Percentiles rank a stretch among this genome's conserved stretches.
Evolutionary conservation across 1,140 invertebrate genomes (phyloP).

Genomic region (Lucilia sericata): DNA sequence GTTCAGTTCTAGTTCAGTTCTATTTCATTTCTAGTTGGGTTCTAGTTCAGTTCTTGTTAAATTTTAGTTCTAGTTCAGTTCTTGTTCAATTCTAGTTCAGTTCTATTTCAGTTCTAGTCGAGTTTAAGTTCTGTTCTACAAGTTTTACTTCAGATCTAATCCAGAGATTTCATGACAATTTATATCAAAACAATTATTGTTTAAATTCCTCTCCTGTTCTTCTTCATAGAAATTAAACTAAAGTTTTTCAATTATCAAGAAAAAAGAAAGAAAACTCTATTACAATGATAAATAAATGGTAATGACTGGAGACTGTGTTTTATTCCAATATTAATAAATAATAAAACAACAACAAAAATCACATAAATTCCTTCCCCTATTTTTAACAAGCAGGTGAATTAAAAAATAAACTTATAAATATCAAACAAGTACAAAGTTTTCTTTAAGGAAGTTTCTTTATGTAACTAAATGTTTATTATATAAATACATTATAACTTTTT

Average conservation of each 20-base stretch:
- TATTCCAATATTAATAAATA: neutral
- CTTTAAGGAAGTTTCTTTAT: constrained; percentile 15
- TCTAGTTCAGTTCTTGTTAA: too few relatives aligned
- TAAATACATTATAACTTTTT: constrained; percentile 44
- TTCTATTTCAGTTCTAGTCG: too few relatives aligned
- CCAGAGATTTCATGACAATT: neutral
- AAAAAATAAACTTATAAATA: constrained; percentile 21
- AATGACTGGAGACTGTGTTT: constrained; percentile 61
- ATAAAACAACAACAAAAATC: neutral
- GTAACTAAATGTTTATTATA: constrained; percentile 36
- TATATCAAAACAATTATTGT: neutral
- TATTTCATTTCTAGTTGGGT: too few relatives aligned
- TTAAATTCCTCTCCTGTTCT: constrained; percentile 33
- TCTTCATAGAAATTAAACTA: neutral
- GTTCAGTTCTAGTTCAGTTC: too few relatives aligned
- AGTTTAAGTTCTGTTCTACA: too few relatives aligned
- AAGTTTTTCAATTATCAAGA: neutral
- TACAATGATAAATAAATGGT: constrained; percentile 51
- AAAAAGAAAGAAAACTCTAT: neutral
- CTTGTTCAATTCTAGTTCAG: too few relatives aligned
- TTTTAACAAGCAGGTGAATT: neutral
- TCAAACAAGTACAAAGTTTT: neutral
- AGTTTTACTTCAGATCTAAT: too few relatives aligned
- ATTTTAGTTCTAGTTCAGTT: too few relatives aligned
- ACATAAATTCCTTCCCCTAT: constrained; percentile 15